A percentile compares a stretch with the other conserved stretches of the same genome.
Conservation (phyloP, 2,888 invertebrate species). For the Nephrotoma flavescens region DNA sequence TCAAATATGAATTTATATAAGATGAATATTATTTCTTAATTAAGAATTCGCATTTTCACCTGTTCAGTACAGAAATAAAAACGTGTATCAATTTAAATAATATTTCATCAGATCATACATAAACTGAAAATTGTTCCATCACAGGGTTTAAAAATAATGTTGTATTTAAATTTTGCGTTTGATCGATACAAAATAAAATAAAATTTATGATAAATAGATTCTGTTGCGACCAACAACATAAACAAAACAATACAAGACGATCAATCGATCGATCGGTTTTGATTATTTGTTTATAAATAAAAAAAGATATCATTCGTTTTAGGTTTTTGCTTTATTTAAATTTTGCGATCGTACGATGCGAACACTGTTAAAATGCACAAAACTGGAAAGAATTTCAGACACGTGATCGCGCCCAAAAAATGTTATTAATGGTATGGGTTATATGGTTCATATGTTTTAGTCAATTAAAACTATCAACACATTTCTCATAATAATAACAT, state of each 20-base stretch:
- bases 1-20: neutral
- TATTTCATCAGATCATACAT: neutral
- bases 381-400: neutral
- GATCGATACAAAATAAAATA: neutral
- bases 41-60: neutral
- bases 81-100: neutral
- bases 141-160: neutral
- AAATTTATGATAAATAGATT: neutral
- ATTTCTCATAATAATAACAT: neutral
- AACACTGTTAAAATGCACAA: neutral
- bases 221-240: neutral
- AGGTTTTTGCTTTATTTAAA: neutral
- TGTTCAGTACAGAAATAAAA: neutral
- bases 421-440: no score
- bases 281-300: neutral
- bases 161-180: neutral
- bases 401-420: neutral
- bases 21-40: neutral
- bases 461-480: neutral
- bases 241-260: neutral
- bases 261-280: neutral
- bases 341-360: neutral
- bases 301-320: neutral
- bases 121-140: neutral
- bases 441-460: neutral